These are phyloP conservation scores for Pyrrhosoma nymphula DNA, from an alignment of 2,888 invertebrate species.

Conservation along the genomic window DNA sequence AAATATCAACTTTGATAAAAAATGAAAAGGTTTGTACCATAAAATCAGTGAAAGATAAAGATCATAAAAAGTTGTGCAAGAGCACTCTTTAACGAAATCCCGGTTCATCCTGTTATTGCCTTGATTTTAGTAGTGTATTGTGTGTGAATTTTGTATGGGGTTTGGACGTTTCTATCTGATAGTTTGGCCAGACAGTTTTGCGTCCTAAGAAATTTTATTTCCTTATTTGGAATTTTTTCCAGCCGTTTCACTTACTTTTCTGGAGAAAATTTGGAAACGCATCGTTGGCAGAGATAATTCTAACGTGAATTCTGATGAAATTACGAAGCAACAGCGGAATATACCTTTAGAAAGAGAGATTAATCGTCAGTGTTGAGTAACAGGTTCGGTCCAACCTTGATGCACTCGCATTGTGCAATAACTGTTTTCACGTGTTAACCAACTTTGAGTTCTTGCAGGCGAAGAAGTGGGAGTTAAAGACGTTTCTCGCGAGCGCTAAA, in stretches of 20 bases:
- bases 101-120: no score
- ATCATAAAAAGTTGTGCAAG: no score
- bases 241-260: neutral
- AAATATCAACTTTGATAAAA: no score
- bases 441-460: neutral
- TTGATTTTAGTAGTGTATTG: no score
- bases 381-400: neutral
- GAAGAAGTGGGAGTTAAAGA: neutral
- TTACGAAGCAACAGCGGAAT: neutral
- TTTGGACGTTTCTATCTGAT: neutral
- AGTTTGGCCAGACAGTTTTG: neutral
- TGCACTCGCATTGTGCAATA: slow-evolving; percentile 10
- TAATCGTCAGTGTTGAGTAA: slow-evolving; percentile 25
- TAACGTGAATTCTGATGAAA: slow-evolving; percentile 19
- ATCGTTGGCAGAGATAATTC: neutral
- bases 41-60: no score
- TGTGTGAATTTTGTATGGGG: no score
- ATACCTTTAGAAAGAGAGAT: neutral
- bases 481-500: neutral
- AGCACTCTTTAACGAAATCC: no score
- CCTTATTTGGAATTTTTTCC: slow-evolving; percentile 44
- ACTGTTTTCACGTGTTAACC: neutral
- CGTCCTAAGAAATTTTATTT: neutral
- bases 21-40: no score
- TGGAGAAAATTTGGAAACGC: slow-evolving; percentile 51